These are phyloP conservation scores for Drosophila carrolli DNA, from an alignment of 1,140 invertebrate genomes.

Conservation along the genomic window DNA sequence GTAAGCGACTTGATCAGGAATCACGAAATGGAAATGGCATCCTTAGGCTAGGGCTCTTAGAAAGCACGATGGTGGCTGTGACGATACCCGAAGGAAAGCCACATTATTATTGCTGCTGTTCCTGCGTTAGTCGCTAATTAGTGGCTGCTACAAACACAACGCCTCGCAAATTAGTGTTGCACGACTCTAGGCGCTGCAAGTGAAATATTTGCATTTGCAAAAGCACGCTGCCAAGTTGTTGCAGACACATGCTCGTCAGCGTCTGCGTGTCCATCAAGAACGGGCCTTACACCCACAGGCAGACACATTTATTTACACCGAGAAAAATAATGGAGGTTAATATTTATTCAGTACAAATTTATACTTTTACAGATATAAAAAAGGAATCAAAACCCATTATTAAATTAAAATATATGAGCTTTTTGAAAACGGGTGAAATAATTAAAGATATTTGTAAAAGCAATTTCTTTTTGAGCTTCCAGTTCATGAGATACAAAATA, in stretches of 20 bases:
- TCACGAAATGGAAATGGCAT: slow-evolving; percentile 3
- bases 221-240: slow-evolving; percentile 35
- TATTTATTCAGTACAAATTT: neutral
- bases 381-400: too few relatives aligned
- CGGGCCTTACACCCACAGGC: neutral
- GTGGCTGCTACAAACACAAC: slow-evolving; percentile 33
- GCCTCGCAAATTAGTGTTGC: slow-evolving; percentile 34
- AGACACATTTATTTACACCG: slow-evolving; percentile 4
- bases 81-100: neutral
- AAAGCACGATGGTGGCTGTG: too few relatives aligned
- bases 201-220: slow-evolving; percentile 63
- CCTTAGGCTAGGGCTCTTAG: neutral
- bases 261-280: slow-evolving; percentile 23
- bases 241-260: neutral
- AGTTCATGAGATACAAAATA: too few relatives aligned
- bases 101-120: slow-evolving; percentile 34
- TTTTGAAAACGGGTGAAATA: too few relatives aligned
- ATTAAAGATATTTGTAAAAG: too few relatives aligned
- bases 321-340: neutral
- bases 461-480: too few relatives aligned
- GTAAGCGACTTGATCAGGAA: slow-evolving; percentile 28
- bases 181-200: slow-evolving; percentile 36
- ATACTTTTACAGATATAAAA: too few relatives aligned
- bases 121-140: slow-evolving; percentile 49
- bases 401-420: too few relatives aligned